Conservation (phyloP, 2,888 invertebrate species). For the Leptinotarsa juncta region DNA sequence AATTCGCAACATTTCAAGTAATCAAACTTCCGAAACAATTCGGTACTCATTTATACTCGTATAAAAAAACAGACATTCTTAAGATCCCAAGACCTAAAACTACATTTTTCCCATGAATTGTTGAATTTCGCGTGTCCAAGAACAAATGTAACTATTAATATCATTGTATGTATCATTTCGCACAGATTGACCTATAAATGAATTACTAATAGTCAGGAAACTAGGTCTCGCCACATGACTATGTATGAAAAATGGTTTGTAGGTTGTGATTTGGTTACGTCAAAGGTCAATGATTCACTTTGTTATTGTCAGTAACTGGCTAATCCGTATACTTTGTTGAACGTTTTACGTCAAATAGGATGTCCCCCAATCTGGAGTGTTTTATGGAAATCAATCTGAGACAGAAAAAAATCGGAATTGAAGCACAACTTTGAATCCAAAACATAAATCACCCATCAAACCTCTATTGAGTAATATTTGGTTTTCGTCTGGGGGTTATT, state of each 20-base stretch:
- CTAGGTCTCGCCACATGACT: neutral
- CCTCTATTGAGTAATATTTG: too few relatives aligned
- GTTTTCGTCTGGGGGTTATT: too few relatives aligned
- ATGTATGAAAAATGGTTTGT: neutral
- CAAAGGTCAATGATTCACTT: neutral
- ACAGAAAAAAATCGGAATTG: too few relatives aligned
- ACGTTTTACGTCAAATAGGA: neutral
- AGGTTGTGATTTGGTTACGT: neutral
- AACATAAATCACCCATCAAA: too few relatives aligned
- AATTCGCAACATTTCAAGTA: too few relatives aligned
- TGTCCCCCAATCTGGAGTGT: too few relatives aligned
- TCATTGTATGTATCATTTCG: neutral
- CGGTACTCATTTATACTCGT: too few relatives aligned
- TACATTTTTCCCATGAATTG: neutral
- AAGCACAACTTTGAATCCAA: too few relatives aligned
- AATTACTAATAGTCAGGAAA: constrained; percentile 5
- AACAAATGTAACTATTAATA: neutral
- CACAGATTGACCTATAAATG: neutral
- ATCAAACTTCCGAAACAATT: too few relatives aligned
- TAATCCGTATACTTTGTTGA: neutral
- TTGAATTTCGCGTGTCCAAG: neutral
- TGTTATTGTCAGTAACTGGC: neutral
- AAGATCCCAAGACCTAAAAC: neutral
- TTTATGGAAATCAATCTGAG: too few relatives aligned
- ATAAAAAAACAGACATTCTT: too few relatives aligned